phyloP scores from a whole-genome alignment of 2,888 invertebrate species.

The Caenorhabditis imperialis region DNA sequence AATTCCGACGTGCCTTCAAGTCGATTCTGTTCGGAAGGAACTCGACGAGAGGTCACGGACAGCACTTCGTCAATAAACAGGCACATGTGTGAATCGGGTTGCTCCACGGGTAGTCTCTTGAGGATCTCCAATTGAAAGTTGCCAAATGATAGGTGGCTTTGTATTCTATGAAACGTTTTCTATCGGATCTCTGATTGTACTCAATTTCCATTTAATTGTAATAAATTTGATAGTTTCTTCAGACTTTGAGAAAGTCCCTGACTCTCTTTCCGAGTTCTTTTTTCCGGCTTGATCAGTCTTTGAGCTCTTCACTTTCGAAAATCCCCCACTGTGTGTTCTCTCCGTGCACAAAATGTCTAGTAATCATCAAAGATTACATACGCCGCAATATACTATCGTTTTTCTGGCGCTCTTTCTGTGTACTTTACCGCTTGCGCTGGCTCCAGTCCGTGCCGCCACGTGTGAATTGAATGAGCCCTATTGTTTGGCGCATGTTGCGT shows the following conservation, averaged over 20 bases:
- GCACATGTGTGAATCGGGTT: slow-evolving; percentile 34
- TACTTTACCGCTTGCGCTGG: slow-evolving; percentile 17
- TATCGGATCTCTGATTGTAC: too few relatives aligned
- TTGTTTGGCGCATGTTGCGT: slow-evolving; percentile 49
- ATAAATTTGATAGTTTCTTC: too few relatives aligned
- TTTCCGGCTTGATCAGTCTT: slow-evolving; percentile 24
- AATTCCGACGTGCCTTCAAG: slow-evolving; percentile 94
- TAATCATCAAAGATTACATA: slow-evolving; percentile 48
- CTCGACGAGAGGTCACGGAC: slow-evolving; percentile 37
- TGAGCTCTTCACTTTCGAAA: not conserved
- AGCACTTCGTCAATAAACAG: slow-evolving; percentile 57
- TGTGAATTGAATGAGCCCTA: slow-evolving; percentile 50
- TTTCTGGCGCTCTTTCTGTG: slow-evolving; percentile 8
- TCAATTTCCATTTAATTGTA: too few relatives aligned
- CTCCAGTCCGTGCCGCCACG: slow-evolving; percentile 42
- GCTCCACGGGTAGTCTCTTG: too few relatives aligned
- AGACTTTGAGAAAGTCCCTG: too few relatives aligned
- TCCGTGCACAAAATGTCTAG: not conserved
- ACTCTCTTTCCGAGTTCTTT: too few relatives aligned
- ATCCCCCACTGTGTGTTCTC: too few relatives aligned
- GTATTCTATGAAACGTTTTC: too few relatives aligned
- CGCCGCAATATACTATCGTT: slow-evolving; percentile 19
- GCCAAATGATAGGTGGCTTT: too few relatives aligned
- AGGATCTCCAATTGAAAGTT: too few relatives aligned
- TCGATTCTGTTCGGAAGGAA: slow-evolving; percentile 58